Base-by-base conservation (phyloP, 2,797 vertebrate species). In the Thunnus albacares region DNA sequence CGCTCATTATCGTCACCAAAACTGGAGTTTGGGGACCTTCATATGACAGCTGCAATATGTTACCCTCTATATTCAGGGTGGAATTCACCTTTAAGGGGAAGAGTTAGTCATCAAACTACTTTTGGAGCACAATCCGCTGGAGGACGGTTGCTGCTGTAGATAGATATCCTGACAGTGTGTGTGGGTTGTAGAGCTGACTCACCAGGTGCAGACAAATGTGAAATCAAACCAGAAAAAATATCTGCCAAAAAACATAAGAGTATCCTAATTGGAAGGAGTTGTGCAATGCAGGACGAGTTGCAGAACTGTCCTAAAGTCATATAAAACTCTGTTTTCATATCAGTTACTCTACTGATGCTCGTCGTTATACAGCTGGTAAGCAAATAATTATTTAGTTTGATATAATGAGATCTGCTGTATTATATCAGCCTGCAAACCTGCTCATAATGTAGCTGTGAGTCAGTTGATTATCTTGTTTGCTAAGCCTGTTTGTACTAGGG, bases 101-200 rank as follows among this genome's bases (percentile, higher is more conserved):
- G 51, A 64, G 28, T 83, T 80, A 68, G 77, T 85, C 80, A 76
- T 82, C 77, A 52, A 24, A 64, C 55, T 63, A 72, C 70, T 83
- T 87, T 68, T 55, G 30, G 78, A 83, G 63, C 38, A 28, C 56
- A 58, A 71, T 22, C 45, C 17, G 1, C 81, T 69, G 65, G 71
- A 74, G 77, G 75, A 35, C 13, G 49, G 58, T 26, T 2, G 35
- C 0, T 33, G 72, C 71, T 60, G 58, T 3, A 12, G 38, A 72
- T 43, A 47, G 58, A 71, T 20, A 20, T 1, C 49, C 57, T 79
- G 79, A 72, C 67, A 38, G 79, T 8, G 61, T 81, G 86, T 70
- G 87, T 87, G 87, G 86, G 86, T 64, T 41, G 86, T 10, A 1
- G 49, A 47, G 73, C 57, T 87, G 84, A 90, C 84, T 90, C 90